These are phyloP conservation scores for Ursus arctos DNA, from an alignment of 2,113 vertebrate genomes.

Conservation along the genomic window DNA sequence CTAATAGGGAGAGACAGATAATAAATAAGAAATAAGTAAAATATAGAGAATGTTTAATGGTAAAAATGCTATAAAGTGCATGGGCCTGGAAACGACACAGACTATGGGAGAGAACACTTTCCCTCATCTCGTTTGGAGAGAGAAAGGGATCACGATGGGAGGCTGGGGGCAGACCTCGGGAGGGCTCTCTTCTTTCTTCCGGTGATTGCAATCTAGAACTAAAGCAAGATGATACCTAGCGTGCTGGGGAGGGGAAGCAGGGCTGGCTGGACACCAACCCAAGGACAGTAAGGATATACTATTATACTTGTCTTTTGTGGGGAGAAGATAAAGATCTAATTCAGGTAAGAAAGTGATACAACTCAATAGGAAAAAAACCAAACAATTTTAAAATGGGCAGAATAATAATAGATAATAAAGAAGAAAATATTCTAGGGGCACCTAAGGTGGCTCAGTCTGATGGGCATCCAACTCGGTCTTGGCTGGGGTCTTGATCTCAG, in stretches of 20 bases:
- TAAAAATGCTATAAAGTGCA: background rate
- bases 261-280: background rate
- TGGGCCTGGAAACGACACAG: background rate
- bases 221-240: background rate
- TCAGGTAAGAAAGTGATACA: background rate
- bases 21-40: slow-evolving; percentile 14
- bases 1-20: background rate
- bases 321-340: background rate
- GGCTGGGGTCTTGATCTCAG: too few relatives aligned
- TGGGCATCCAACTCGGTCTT: too few relatives aligned
- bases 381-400: background rate
- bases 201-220: background rate
- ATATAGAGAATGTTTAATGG: background rate
- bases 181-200: background rate
- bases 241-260: background rate
- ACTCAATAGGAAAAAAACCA: background rate
- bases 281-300: background rate
- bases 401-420: background rate
- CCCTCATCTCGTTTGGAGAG: background rate
- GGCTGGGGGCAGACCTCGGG: too few relatives aligned
- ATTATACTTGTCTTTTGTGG: background rate
- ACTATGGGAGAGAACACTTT: background rate
- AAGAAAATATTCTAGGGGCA: too few relatives aligned
- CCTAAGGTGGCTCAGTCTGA: too few relatives aligned
- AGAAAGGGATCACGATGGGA: background rate